Base-by-base conservation (phyloP, 2,797 vertebrate genomes). In the Esox lucius region DNA sequence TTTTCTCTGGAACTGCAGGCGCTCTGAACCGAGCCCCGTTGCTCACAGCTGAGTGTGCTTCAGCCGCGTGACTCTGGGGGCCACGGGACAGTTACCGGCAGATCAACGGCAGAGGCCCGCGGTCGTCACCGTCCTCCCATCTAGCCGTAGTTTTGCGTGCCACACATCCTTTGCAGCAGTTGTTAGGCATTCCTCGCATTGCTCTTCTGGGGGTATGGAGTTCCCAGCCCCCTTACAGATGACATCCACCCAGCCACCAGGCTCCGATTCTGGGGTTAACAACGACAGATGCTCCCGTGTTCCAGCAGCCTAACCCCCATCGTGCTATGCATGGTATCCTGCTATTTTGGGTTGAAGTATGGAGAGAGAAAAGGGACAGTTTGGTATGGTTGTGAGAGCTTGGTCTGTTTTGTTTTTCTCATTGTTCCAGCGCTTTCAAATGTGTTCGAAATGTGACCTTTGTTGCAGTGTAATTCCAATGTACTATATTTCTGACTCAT, bases 161-260 rank as follows among this genome's bases (percentile, higher is more conserved):
- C 95, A 93, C 80, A 91, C 94, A 97, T 98, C 94, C 93, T 92
- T 86, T 87, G 78, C 83, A 91, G 95, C 96, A 97, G 96, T 96
- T 98, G 96, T 95, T 96, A 91, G 93, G 90, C 94, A 95, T 97
- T 95, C 94, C 87, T 93, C 82, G 85, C 92, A 64, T 59, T 39
- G 46, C 35, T 69, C 56, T 39, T 26, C 78, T 76, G 61, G 24
- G 24, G 26, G 3, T 28, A 64, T 16, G 61, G 12, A 64, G 24
- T 48, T 1, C 68, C 24, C 68, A 70, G 39, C 72, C 42, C 24
- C n/a, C 19, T 9, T 19, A 22, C 61, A 80, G 91, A 91, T 95
- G 87, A 81, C 95, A 96, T 97, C 96, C 94, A 90, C 90, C 88
- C 51, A 56, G 51, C 17, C 51, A 85, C 15, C 16, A 89, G 91